Evolutionary conservation across 2,888 invertebrate genomes (phyloP), one percentile per base, ranked within the genome.

Genomic region (Fragum whitleyi): DNA sequence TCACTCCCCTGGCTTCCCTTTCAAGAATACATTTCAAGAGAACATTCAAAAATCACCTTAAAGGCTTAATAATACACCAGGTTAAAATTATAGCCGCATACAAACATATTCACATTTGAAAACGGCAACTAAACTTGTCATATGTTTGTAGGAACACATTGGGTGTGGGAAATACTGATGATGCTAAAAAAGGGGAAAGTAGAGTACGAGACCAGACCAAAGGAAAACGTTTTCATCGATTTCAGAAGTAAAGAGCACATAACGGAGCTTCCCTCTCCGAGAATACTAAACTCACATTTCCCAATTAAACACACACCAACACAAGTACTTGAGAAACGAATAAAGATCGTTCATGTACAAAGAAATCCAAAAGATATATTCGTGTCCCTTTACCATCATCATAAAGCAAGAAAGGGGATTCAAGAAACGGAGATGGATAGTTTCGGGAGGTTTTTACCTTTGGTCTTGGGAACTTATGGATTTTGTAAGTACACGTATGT

Each of bases 101-200:
- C n/a, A n/a, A n/a, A n/a, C n/a, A n/a, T n/a, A n/a, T n/a, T n/a
- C n/a, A n/a, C n/a, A n/a, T n/a, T n/a, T n/a, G n/a, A n/a, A n/a
- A n/a, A n/a, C n/a, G n/a, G n/a, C n/a, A n/a, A n/a, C n/a, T n/a
- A n/a, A n/a, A n/a, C n/a, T n/a, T n/a, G n/a, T n/a, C n/a, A 36
- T 36, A 36, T 14, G 21, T 62, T 59, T 70, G n/a, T 55, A 83
- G 83, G 83, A 21, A 83, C 83, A n/a, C 83, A 83, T 59, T 83
- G 83, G 83, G 62, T 68, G 1, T 80, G 79, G 79, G 83, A 83
- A 42, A 75, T 83, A 11, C 36, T 77, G 23, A 42, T 28, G 53
- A 83, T 83, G 83, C 29, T 83, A n/a, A 29, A 28, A 42, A 77
- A 74, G 28, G 83, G 79, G 0, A 68, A 29, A 14, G 55, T 75